Percentiles rank a stretch among this genome's conserved stretches.
Conservation (phyloP, 2,888 invertebrate species). For the Microplitis manilae region DNA sequence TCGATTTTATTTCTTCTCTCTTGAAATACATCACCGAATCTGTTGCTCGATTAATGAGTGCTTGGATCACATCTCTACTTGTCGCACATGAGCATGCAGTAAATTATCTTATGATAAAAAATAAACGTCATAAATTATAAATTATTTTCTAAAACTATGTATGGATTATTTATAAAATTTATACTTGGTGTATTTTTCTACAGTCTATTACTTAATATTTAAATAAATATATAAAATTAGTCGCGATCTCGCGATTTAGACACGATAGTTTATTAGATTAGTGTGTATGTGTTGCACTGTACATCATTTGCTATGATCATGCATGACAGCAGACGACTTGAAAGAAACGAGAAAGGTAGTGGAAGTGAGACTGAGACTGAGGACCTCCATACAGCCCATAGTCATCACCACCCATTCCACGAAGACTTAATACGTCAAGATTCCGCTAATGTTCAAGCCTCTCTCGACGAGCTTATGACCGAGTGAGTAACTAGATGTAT, state of each 20-base stretch:
- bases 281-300: slow-evolving; percentile 61
- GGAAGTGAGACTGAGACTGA: slow-evolving; percentile 86
- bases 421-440: slow-evolving; percentile 66
- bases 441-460: slow-evolving; percentile 68
- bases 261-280: slow-evolving; percentile 50
- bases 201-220: slow-evolving; percentile 25
- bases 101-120: background rate
- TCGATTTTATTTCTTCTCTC: slow-evolving; percentile 12
- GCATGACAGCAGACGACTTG: slow-evolving; percentile 68
- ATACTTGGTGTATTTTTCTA: slow-evolving; percentile 14
- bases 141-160: background rate
- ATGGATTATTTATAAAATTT: background rate
- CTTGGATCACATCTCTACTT: slow-evolving; percentile 20
- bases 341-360: slow-evolving; percentile 75
- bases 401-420: slow-evolving; percentile 63
- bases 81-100: slow-evolving; percentile 23
- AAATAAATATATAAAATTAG: slow-evolving; percentile 8
- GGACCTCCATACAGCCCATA: slow-evolving; percentile 72
- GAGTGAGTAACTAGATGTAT: slow-evolving; percentile 70
- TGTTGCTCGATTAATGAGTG: slow-evolving; percentile 13
- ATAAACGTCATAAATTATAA: background rate
- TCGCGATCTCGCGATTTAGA: slow-evolving; percentile 6
- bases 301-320: slow-evolving; percentile 60
- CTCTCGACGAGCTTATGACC: slow-evolving; percentile 70
- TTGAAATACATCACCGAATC: slow-evolving; percentile 15